These are phyloP conservation scores for Syndactyla subalaris DNA, from an alignment of 2,797 vertebrate genomes.

Conservation along the genomic window DNA sequence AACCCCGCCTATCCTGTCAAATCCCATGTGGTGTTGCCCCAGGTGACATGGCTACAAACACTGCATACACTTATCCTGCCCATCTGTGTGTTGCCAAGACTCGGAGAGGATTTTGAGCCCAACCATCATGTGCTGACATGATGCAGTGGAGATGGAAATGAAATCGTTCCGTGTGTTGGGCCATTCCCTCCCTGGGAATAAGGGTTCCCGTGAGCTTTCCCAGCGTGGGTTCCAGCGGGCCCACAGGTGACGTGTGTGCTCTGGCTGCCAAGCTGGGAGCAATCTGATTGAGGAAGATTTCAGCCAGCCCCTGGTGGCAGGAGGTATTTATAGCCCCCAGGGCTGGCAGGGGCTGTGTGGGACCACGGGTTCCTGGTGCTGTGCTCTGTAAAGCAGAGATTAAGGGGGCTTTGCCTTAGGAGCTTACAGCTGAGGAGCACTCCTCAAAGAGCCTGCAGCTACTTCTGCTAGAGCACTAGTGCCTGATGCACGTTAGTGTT, in stretches of 20 bases:
- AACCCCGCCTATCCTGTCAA: background rate
- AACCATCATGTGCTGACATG: background rate
- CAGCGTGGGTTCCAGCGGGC: background rate
- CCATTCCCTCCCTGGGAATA: background rate
- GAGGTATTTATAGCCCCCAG: background rate
- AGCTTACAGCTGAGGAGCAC: background rate
- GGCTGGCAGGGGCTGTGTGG: background rate
- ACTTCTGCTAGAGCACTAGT: background rate
- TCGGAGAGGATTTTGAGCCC: background rate
- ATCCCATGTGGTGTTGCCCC: background rate
- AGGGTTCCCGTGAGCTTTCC: background rate
- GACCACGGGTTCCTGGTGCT: accelerated
- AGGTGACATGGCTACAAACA: background rate
- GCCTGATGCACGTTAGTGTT: background rate
- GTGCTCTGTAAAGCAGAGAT: background rate
- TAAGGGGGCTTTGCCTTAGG: background rate
- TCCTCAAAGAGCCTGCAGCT: background rate
- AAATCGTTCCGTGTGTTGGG: background rate
- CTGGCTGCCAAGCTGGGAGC: background rate
- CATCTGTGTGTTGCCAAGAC: background rate
- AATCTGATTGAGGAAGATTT: background rate
- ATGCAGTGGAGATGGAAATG: background rate
- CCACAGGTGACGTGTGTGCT: background rate
- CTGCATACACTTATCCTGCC: background rate
- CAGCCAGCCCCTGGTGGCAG: background rate